Evolutionary conservation across 2,888 invertebrate genomes (phyloP), one percentile per base, ranked within the genome.

Genomic region (Cepaea hortensis): DNA sequence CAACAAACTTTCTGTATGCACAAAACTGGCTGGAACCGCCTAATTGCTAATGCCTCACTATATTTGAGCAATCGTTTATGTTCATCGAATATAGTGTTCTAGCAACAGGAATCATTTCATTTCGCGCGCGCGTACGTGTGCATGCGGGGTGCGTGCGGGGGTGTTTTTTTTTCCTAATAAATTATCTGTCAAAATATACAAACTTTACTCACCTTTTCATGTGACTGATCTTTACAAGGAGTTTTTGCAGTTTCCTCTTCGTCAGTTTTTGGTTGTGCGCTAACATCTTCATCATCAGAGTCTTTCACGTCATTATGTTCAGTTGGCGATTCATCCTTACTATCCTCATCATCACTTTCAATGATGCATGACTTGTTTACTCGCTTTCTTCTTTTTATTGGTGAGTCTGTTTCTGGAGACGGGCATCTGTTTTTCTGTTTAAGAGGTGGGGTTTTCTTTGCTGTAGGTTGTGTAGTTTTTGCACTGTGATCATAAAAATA

Each of bases 311-410:
- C 68, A 81, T 68, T 65, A 23, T 81, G 18, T 65, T 46, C 68
- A 7, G 18, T 62, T 73, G 61, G 50, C 3, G 23, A 23, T n/a
- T 46, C 70, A 72, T 18, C 81, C 46, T 76, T 77, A 20, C 88
- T 87, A 65, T 90, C 90, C 46, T 91, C 91, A 46, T 91, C 91
- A 89, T 92, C 92, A 89, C 92, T 92, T 61, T 92, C 92, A 35
- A 92, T 90, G n/a, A 92, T 85, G 61, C 90, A 87, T 23, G 88
- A 90, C 83, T 88, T 89, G 80, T 89, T 90, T n/a, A 88, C 88
- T 7, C 90, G 70, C 7, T 89, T 89, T 3, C 87, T 88, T 87
- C 89, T 84, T 73, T 87, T 91, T 9, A 92, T 88, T n/a, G 92
- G 92, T 13, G 91, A 91, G 65, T 90, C 90, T 5, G 61, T 48